Evolutionary conservation across 2,113 vertebrate genomes (phyloP), one percentile per base, ranked within the genome.

Genomic region (Platysteira castanea): DNA sequence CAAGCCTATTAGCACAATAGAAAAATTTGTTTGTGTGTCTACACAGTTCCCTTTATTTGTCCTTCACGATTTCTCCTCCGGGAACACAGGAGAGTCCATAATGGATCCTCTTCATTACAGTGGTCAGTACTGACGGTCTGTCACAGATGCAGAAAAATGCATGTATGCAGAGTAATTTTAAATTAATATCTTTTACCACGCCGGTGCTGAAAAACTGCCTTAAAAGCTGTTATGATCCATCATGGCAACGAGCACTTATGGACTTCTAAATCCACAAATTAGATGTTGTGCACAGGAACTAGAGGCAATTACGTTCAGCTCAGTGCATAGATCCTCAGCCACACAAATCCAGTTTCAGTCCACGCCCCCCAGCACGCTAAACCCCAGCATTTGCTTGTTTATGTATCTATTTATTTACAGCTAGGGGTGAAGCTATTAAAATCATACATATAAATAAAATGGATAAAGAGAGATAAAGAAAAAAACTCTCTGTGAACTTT

Each of bases 181-280:
- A 95, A 95, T 84, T 6, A 70, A n/a, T 86, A 75, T 96, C 37
- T 87, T 95, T 93, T 96, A 80, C 93, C 87, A 85, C 0, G 1
- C 20, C 47, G 80, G 65, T 87, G 94, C 19, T 65, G 87, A 86
- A 90, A 95, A 95, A 77, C 78, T 69, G 81, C 65, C 63, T 96
- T 71, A 61, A 84, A 96, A 96, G 95, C 76, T 95, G 95, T 89
- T 95, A 87, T 50, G 90, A 93, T 89, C 95, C 82, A 85, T 91
- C 85, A 95, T 31, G 79, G 74, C 86, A 93, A 65, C 83, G 94
- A 91, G 91, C 84, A 89, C 87, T 96, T 94, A 85, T 0, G 31
- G 81, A 88, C 54, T 84, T 78, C 68, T 67, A 90, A 91, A 87
- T 78, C 60, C 81, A 94, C 68, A 88, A 80, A 96, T 96, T 74